Conservation (phyloP, 2,113 vertebrate species). For the Dromiciops gliroides region DNA sequence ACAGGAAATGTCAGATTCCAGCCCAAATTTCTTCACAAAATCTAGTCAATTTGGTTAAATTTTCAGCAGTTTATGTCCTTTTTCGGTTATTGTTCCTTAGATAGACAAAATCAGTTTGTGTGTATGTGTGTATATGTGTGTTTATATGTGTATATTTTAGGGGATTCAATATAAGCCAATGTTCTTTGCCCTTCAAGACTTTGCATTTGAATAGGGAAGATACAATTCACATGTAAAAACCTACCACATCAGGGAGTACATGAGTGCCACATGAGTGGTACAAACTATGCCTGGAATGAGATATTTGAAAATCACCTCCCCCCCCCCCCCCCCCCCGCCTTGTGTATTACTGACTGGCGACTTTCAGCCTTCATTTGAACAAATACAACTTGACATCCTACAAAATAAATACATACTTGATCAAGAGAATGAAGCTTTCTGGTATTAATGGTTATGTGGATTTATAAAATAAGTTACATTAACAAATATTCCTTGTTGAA, state of each 20-base stretch:
- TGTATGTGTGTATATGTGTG: no score
- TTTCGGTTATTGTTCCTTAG: neutral
- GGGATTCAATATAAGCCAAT: neutral
- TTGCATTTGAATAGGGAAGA: neutral
- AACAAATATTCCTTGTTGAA: neutral
- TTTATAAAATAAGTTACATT: neutral
- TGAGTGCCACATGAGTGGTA: neutral
- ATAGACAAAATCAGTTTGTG: neutral
- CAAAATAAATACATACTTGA: neutral
- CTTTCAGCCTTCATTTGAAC: neutral
- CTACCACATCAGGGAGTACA: neutral
- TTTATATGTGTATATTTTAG: neutral
- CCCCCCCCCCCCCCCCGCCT: no score
- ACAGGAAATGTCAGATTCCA: slow-evolving; percentile 3
- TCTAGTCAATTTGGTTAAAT: neutral
- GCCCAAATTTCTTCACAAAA: neutral
- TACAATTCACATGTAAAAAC: neutral
- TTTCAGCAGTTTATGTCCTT: neutral
- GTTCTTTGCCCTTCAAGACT: neutral
- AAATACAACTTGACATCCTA: neutral
- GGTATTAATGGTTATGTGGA: neutral
- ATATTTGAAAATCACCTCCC: neutral
- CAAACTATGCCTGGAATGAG: neutral
- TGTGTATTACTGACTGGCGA: neutral
- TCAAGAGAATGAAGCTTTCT: neutral